Base-by-base conservation (phyloP, 2,113 vertebrate species). In the Bufo bufo region DNA sequence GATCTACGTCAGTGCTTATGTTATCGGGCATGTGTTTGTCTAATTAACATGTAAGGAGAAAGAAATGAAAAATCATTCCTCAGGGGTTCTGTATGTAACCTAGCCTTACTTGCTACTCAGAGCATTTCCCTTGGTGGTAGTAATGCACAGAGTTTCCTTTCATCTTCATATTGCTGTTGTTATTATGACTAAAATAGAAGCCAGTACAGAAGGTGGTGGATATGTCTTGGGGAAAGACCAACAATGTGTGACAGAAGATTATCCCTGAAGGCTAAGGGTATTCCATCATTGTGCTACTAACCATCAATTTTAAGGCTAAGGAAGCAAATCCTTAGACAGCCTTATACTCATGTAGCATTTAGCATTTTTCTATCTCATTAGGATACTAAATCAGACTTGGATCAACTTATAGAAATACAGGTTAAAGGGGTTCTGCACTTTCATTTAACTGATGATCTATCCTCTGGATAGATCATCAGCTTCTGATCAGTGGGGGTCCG, bases 51-150 rank as follows among this genome's bases (percentile, higher is more conserved):
- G 49, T 12, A 78, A 52, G 49, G 74, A 20, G 52, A 49, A 52
- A n/a, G n/a, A 69, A 33, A 20, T 12, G 45, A 56, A 79, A 58
- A 79, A 43, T 0, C 13, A 58, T 14, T 33, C 50, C 77, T 83
- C 63, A 65, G 19, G 12, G 47, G 59, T 33, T 33, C 33, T 33
- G 33, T 9, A 66, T 66, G 47, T 8, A 52, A 23, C 19, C 61
- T 83, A n/a, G 52, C 47, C 19, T 61, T 66, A 82, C 59, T 82
- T 82, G 43, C 80, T n/a, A n/a, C 19, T 9, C 45, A 66, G 77
- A 52, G 20, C n/a, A 14, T 63, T 20, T 65, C 79, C 58, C 59
- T 47, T 49, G 59, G 33, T 78, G 56, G 43, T n/a, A 17, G 52
- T 11, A 49, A 9, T 11, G 59, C 5, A 17, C 33, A 58, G 52